Evolutionary conservation across 2,113 vertebrate genomes (phyloP), one percentile per base, ranked within the genome.

Genomic region (Pteronura brasiliensis): DNA sequence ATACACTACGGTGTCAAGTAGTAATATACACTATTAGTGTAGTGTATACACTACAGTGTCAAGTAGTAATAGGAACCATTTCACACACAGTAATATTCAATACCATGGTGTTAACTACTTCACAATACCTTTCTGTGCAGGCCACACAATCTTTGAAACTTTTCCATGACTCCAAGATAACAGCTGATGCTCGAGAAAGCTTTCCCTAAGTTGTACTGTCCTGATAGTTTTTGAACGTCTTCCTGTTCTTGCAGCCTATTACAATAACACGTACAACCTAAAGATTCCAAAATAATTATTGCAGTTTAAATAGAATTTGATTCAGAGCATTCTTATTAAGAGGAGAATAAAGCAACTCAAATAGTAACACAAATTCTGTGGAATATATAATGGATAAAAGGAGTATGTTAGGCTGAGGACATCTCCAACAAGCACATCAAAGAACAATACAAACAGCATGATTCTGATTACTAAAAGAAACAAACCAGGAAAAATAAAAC

Each of bases 241-340:
- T 84, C 31, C 3, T 92, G 18, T 71, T 77, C 14, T 18, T 12
- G 6, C 7, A 83, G 44, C 25, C 42, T 49, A 21, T 81, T n/a
- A 63, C 6, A 82, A 85, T 74, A 57, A 85, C 11, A 74, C 7
- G 47, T 36, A 84, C 25, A 23, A 65, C 39, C 25, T 81, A 76
- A 76, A 79, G 47, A 63, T 42, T 47, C 39, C 47, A 57, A 82
- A 79, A 69, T 79, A 69, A 87, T 76, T 52, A 39, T n/a, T 6
- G 1, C 1, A n/a, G 25, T 74, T 10, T 36, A 52, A 77, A 23
- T 79, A 71, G 84, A 83, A 94, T 93, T 84, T 84, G 59, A 74
- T n/a, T 88, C 49, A 88, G n/a, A 88, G 85, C 39, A 55, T 77
- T 17, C 17, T 87, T 84, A 27, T n/a, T 18, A n/a, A n/a, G 34